Conservation (phyloP, 2,113 vertebrate genomes). For the Physeter macrocephalus region DNA sequence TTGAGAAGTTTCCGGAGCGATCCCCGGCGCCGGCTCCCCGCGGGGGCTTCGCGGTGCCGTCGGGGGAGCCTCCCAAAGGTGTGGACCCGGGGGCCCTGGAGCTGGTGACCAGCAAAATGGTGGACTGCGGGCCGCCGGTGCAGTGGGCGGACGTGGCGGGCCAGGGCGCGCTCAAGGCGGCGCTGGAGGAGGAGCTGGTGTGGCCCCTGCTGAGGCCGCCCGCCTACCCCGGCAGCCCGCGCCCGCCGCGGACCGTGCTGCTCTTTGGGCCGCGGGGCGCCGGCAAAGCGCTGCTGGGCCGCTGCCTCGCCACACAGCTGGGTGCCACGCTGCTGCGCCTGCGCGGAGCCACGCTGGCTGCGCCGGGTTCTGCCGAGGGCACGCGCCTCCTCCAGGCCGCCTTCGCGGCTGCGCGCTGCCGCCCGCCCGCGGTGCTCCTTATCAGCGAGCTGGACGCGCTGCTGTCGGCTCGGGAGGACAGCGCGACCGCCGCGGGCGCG, state of each 20-base stretch:
- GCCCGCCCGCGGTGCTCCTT: slow-evolving; percentile 89
- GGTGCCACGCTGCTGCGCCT: slow-evolving; percentile 90
- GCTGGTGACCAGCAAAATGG: slow-evolving; percentile 87
- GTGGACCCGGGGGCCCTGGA: slow-evolving; percentile 88
- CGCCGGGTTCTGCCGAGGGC: slow-evolving; percentile 89
- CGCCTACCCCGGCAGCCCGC: slow-evolving; percentile 68
- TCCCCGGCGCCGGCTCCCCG: slow-evolving; percentile 20
- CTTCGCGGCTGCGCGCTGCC: slow-evolving; percentile 87
- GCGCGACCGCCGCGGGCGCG: neutral
- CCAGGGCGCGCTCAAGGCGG: slow-evolving; percentile 88
- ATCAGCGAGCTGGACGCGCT: slow-evolving; percentile 91
- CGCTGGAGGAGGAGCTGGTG: slow-evolving; percentile 93
- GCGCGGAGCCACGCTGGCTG: slow-evolving; percentile 85
- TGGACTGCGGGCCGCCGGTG: slow-evolving; percentile 89
- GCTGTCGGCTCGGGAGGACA: slow-evolving; percentile 73
- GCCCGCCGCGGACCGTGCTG: slow-evolving; percentile 87
- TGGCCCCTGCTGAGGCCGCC: slow-evolving; percentile 90
- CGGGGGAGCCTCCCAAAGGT: slow-evolving; percentile 85
- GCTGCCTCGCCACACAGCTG: slow-evolving; percentile 92
- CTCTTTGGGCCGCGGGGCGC: slow-evolving; percentile 93
- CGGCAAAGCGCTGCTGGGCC: slow-evolving; percentile 90
- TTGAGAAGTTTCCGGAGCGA: slow-evolving; percentile 85
- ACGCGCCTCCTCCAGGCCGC: slow-evolving; percentile 91
- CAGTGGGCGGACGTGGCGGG: slow-evolving; percentile 93
- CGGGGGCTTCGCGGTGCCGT: slow-evolving; percentile 48